phyloP scores from a whole-genome alignment of 2,797 vertebrate genomes.

The Schizopygopsis pylzovi region DNA sequence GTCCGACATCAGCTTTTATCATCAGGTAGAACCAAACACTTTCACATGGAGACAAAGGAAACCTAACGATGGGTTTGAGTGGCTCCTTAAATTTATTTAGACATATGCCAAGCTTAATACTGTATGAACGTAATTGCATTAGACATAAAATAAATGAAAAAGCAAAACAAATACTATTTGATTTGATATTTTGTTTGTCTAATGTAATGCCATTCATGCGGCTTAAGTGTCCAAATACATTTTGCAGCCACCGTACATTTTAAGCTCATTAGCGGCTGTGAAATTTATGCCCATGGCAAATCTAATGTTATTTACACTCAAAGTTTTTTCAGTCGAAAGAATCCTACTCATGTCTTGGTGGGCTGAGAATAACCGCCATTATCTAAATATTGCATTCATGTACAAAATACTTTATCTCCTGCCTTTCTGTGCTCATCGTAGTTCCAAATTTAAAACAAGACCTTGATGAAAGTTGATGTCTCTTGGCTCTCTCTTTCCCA shows the following conservation, averaged over 20 bases:
- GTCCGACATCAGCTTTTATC: conserved; percentile 59
- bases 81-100: neutral
- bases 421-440: conserved; percentile 63
- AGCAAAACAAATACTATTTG: neutral
- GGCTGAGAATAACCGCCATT: conserved; percentile 50
- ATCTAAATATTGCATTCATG: conserved; percentile 67
- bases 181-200: neutral
- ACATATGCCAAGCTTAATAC: neutral
- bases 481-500: conserved; percentile 16
- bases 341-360: neutral
- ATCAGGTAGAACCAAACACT: conserved; percentile 56
- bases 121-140: neutral
- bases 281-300: neutral
- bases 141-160: neutral
- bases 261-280: conserved; percentile 7
- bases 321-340: neutral
- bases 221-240: neutral
- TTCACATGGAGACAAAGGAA: neutral
- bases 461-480: conserved; percentile 16
- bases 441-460: conserved; percentile 13
- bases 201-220: neutral
- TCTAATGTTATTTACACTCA: conserved; percentile 1
- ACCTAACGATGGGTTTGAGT: neutral
- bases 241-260: neutral
- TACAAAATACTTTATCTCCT: conserved; percentile 68